These are phyloP conservation scores for Microcebus lehilahytsara DNA, from an alignment of 2,113 vertebrate species.

Conservation along the genomic window DNA sequence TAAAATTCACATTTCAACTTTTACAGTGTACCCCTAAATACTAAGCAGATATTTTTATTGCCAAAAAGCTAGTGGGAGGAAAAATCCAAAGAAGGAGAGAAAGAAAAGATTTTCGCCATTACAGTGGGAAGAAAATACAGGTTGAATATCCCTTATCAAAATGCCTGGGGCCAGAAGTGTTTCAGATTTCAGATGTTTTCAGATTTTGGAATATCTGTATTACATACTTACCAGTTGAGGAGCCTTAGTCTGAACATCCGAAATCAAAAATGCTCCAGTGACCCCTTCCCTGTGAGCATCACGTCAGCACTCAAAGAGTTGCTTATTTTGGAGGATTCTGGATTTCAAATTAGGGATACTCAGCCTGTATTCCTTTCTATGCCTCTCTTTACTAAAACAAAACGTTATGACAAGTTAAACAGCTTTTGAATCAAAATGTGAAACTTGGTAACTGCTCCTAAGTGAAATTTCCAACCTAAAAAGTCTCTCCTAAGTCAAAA, in stretches of 20 bases:
- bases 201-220: background rate
- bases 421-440: slow-evolving; percentile 48
- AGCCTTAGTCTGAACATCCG: background rate
- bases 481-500: background rate
- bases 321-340: background rate
- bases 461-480: slow-evolving; percentile 30
- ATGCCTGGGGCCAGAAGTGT: background rate
- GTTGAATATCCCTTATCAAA: background rate
- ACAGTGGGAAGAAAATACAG: background rate
- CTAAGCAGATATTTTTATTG: background rate
- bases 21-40: background rate
- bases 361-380: background rate
- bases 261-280: background rate
- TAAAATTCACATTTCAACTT: background rate
- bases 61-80: background rate
- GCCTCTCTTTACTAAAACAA: slow-evolving; percentile 55
- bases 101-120: slow-evolving; percentile 17
- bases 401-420: background rate
- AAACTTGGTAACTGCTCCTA: slow-evolving; percentile 32
- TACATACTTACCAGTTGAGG: background rate
- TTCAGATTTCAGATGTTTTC: background rate
- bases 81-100: slow-evolving; percentile 35
- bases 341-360: background rate
- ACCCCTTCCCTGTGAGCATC: background rate
- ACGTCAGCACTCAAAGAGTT: background rate